These are phyloP conservation scores for Colletes latitarsis DNA, from an alignment of 1,140 invertebrate species.

Conservation along the genomic window DNA sequence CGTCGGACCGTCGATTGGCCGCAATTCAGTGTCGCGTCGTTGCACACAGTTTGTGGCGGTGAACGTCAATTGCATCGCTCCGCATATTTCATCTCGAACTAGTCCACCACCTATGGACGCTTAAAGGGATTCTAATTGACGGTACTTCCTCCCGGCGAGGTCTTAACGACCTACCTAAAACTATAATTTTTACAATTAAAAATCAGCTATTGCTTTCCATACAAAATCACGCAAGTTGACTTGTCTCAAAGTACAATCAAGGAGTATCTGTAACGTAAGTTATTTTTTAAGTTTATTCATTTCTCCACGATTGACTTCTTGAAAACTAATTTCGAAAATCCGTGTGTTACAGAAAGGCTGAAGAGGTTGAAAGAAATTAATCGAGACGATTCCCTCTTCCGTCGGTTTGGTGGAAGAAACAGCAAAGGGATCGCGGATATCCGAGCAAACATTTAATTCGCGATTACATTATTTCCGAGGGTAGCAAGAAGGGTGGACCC, in stretches of 20 bases:
- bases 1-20: conserved; percentile 62
- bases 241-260: not conserved
- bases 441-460: conserved; percentile 78
- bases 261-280: too few species aligned
- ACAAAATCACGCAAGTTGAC: not conserved
- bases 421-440: conserved; percentile 42
- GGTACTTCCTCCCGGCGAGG: too few species aligned
- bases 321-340: too few species aligned
- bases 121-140: conserved; percentile 26
- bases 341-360: too few species aligned
- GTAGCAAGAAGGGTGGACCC: conserved; percentile 50
- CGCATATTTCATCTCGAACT: conserved; percentile 62
- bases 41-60: conserved; percentile 61
- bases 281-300: too few species aligned
- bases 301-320: too few species aligned
- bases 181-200: too few species aligned
- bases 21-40: conserved; percentile 69
- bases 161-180: too few species aligned
- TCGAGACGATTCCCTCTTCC: not conserved
- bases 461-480: conserved; percentile 76
- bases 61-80: conserved; percentile 66
- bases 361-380: too few species aligned
- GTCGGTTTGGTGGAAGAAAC: not conserved
- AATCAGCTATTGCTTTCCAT: too few species aligned
- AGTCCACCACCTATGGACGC: not conserved